phyloP scores from a whole-genome alignment of 1,140 invertebrate genomes.

The Drosophila willistoni region DNA sequence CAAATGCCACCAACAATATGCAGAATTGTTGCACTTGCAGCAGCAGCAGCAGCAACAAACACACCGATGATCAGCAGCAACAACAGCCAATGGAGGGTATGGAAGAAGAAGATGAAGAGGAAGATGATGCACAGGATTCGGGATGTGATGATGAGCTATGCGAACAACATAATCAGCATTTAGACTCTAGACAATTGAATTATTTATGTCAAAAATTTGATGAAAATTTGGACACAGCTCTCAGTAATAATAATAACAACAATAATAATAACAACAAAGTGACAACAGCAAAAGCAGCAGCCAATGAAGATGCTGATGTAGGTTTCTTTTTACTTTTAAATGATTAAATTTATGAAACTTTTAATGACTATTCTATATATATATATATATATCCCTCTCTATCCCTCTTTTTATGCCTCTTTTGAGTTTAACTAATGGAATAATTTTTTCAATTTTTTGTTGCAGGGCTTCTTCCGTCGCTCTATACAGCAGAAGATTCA shows the following conservation, averaged over 20 bases:
- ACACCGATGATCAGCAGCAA: conserved; percentile 25
- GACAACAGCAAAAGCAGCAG: conserved; percentile 41
- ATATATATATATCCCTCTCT: too few species aligned
- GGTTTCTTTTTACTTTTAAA: conserved; percentile 21
- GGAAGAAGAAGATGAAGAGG: conserved; percentile 74
- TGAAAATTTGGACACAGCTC: conserved; percentile 75
- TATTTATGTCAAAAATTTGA: conserved; percentile 82
- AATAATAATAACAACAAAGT: conserved; percentile 31
- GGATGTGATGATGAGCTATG: conserved; percentile 86
- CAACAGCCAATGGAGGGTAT: conserved; percentile 59
- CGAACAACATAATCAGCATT: conserved; percentile 65
- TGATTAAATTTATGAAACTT: too few species aligned
- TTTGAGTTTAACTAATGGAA: too few species aligned
- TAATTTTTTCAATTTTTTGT: conserved; percentile 28
- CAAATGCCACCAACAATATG: conserved; percentile 41
- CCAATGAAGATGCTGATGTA: conserved; percentile 72
- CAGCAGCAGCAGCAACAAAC: conserved; percentile 38
- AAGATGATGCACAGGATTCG: conserved; percentile 82
- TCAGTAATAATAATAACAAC: conserved; percentile 32
- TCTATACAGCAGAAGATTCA: conserved; percentile 99
- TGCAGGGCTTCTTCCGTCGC: conserved; percentile 92
- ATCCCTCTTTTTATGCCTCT: too few species aligned
- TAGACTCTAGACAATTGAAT: conserved; percentile 70
- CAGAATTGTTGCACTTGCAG: conserved; percentile 74
- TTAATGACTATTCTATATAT: too few species aligned